phyloP scores from a whole-genome alignment of 2,888 invertebrate genomes.

The Eupithecia vulgata region DNA sequence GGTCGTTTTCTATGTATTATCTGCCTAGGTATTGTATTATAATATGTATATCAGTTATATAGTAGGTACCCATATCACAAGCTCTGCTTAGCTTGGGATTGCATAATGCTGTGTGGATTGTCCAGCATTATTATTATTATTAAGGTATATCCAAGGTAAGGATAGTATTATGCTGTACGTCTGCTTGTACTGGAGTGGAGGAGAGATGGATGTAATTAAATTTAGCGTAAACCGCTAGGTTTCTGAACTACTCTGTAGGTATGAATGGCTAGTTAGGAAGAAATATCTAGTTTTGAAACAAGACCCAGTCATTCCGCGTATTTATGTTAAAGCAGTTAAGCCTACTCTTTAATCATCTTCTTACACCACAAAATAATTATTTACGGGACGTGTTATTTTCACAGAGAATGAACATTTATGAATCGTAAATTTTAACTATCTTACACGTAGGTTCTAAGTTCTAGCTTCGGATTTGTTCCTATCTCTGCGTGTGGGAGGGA shows the following conservation, averaged over 20 bases:
- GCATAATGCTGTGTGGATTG: too few species aligned
- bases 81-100: too few species aligned
- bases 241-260: neutral
- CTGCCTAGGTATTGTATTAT: too few species aligned
- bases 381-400: slow-evolving; percentile 47
- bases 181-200: neutral
- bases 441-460: slow-evolving; percentile 47
- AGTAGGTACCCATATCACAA: too few species aligned
- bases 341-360: slow-evolving; percentile 34
- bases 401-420: slow-evolving; percentile 43
- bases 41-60: too few species aligned
- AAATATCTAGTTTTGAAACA: slow-evolving; percentile 1
- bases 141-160: neutral
- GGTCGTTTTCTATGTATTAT: too few species aligned
- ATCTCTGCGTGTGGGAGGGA: slow-evolving; percentile 59
- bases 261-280: neutral
- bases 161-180: neutral
- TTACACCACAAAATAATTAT: slow-evolving; percentile 39
- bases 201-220: neutral
- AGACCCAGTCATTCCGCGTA: slow-evolving; percentile 2
- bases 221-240: neutral
- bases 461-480: slow-evolving; percentile 36
- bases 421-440: slow-evolving; percentile 47
- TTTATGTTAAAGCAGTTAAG: slow-evolving; percentile 19
- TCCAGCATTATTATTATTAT: too few species aligned